Base-by-base conservation (phyloP, 2,113 vertebrate genomes). In the Nannobrachium achirus region DNA sequence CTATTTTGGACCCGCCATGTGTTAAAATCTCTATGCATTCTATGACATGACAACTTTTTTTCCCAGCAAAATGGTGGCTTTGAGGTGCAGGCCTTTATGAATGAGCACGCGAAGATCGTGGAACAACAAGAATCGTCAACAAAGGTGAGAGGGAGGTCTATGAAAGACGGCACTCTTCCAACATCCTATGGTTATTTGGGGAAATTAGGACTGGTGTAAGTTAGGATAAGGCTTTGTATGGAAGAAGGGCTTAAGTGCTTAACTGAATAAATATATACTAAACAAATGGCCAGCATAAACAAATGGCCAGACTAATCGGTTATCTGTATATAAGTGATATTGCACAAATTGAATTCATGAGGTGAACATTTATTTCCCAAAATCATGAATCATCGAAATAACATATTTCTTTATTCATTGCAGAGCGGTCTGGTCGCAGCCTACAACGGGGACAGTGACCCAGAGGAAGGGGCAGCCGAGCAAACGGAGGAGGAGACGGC, bases 361-460 rank as follows among this genome's bases (percentile, higher is more conserved):
- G 25, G 25, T 33, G 3, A 7, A 46, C 0, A 7, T 46, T 46
- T 46, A 10, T 46, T 46, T 46, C 44, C 14, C 44, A 46, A 5
- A 33, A 5, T n/a, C n/a, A n/a, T 33, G 25, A 33, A 33, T 33
- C 25, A 5, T 33, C 6, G 25, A 33, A 33, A 33, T 33, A 33
- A 33, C 25, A 1, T 33, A 33, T 33, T 3, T 33, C 3, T 33
- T 33, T 5, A 33, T 33, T 3, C 6, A 33, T 33, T 33, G 6
- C 83, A 98, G 95, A 91, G 92, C 60, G 94, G 89, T 16, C 86
- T 94, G 0, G 92, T 96, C 76, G 94, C 94, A 20, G 91, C 94
- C 8, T 95, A 95, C 76, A 96, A 93, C 2, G 94, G 94, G 0
- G 96, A 97, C 60, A 95, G 94, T 0, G 95, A 97, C 75, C 94